Conservation (phyloP, 2,113 vertebrate genomes). For the Caracal caracal region DNA sequence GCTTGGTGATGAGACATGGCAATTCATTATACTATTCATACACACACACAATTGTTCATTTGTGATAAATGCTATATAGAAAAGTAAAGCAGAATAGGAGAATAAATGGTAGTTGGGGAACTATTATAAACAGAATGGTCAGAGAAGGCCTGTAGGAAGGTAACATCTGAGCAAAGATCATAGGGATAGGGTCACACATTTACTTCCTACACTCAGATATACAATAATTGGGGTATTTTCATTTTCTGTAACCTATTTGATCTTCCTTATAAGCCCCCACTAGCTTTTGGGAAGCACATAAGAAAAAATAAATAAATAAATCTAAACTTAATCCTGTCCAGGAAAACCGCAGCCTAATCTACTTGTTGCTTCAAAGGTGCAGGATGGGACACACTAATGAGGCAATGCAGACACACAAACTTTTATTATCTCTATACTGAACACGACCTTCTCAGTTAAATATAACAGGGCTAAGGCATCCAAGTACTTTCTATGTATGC, state of each 20-base stretch:
- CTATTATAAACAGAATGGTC: background rate
- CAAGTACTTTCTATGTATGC: background rate
- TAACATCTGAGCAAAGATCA: background rate
- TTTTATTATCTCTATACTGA: background rate
- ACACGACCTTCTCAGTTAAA: background rate
- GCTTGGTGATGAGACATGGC: background rate
- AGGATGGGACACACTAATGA: background rate
- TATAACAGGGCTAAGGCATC: background rate
- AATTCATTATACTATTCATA: background rate
- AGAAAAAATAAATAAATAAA: background rate
- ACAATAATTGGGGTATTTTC: background rate
- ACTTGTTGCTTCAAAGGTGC: background rate
- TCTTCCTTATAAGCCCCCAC: background rate
- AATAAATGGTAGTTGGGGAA: background rate
- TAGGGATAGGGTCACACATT: background rate
- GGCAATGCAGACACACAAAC: background rate
- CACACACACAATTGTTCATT: background rate
- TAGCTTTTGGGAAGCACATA: background rate
- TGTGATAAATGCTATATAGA: background rate
- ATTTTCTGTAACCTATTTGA: background rate
- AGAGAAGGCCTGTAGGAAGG: background rate
- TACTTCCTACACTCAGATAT: background rate
- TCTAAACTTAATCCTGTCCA: background rate
- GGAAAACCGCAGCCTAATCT: background rate
- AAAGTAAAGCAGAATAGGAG: background rate